These are phyloP conservation scores for Mohoua ochrocephala DNA, from an alignment of 2,113 vertebrate genomes.

Conservation along the genomic window DNA sequence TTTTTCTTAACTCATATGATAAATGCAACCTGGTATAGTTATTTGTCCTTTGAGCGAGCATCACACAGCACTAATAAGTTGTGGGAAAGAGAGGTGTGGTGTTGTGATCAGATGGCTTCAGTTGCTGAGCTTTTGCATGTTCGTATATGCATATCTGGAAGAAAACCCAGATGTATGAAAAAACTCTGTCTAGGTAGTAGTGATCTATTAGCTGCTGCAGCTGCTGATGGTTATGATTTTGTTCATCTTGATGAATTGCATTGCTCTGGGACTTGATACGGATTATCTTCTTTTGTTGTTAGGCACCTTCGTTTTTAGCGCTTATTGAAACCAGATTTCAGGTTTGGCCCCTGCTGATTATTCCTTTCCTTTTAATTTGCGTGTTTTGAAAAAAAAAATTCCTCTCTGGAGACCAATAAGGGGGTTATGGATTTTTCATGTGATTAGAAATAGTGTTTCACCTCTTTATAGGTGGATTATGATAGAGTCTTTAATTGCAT, in stretches of 20 bases:
- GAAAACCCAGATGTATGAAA: neutral
- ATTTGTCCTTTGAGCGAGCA: neutral
- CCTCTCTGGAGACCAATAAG: neutral
- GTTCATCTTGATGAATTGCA: neutral
- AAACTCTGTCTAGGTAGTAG: neutral
- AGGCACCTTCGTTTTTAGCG: neutral
- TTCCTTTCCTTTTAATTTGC: neutral
- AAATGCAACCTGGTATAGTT: neutral
- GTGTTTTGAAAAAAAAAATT: neutral
- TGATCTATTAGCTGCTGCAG: neutral
- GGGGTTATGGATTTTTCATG: neutral
- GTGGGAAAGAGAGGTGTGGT: neutral
- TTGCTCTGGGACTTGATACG: neutral
- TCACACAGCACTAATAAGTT: neutral
- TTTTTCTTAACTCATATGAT: neutral
- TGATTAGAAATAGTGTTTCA: neutral
- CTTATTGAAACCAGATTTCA: neutral
- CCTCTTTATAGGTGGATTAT: neutral
- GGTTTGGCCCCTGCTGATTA: neutral
- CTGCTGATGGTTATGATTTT: neutral
- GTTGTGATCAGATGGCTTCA: neutral
- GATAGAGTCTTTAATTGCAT: neutral
- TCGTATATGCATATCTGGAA: rapidly evolving
- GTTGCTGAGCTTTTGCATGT: neutral
- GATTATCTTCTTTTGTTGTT: neutral